Evolutionary conservation across 2,888 invertebrate genomes (phyloP), one percentile per base, ranked within the genome.

Genomic region (Plagiodera versicolora): DNA sequence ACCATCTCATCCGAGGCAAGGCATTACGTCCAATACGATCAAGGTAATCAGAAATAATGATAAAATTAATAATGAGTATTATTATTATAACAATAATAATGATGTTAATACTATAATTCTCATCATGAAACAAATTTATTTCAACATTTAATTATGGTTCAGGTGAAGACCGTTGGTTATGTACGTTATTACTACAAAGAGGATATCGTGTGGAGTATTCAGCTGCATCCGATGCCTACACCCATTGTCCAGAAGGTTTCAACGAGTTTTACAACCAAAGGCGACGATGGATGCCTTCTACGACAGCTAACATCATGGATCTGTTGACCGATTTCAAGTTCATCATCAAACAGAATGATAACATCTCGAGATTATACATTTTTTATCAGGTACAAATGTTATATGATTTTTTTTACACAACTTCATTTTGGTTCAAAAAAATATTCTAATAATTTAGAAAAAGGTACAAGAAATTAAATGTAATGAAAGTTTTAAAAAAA

Each of bases 161-260:
- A 88, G 89, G 95, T n/a, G 97, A 98, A 79, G 97, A 98, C 80
- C 87, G 97, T 66, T 97, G 97, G 97, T 81, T 97, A 6, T 97
- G 97, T 77, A 97, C 97, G 0, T 81, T 97, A 54, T 83, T 98
- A 0, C 83, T 97, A 0, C 97, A 97, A 78, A 86, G 94, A 69
- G 96, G 96, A 0, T 95, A 94, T 75, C 86, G 94, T 18, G 90
- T 98, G 0, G 96, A 97, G 76, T 97, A 97, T 80, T 94, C 94
- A 0, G 97, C 97, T 0, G 97, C 97, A 0, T 93, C 95, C 0
- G 97, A 97, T 76, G 93, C 97, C 0, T 92, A 91, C 80, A 98
- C 97, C 0, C 95, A 95, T 77, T 93, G 95, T 24, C 97, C 97
- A 0, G 96, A 97, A 81, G 86, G 86, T 16, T 97, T 97, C 79